Evolutionary conservation across 2,888 invertebrate genomes (phyloP).

Genomic region (Limenitis camilla): DNA sequence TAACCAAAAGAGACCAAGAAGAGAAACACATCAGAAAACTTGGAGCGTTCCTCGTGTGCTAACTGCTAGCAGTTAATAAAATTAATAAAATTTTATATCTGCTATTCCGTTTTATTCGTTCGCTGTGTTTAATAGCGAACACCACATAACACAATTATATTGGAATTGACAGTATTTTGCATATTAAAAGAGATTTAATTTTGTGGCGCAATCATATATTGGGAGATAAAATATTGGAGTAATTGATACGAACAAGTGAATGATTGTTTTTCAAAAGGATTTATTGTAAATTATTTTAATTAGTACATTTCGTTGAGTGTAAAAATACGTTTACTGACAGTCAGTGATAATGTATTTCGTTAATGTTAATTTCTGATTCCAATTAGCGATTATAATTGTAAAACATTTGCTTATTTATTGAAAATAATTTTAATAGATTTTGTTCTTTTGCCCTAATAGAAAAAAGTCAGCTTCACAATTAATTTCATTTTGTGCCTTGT

Average conservation of each 20-base stretch:
- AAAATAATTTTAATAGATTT: too few relatives aligned
- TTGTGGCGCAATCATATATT: constrained; percentile 18
- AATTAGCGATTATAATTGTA: not conserved
- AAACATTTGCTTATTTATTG: too few relatives aligned
- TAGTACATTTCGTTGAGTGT: constrained; percentile 2
- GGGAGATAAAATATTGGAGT: constrained; percentile 21
- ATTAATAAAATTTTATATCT: constrained; percentile 21
- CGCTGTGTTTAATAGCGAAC: constrained; percentile 15
- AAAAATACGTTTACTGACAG: not conserved
- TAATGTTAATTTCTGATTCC: not conserved
- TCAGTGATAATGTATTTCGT: not conserved
- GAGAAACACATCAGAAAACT: not conserved
- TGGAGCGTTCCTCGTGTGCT: not conserved
- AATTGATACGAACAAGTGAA: constrained; percentile 22
- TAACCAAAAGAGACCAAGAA: not conserved
- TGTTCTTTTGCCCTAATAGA: too few relatives aligned
- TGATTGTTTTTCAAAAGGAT: constrained; percentile 19
- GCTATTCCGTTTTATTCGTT: constrained; percentile 18
- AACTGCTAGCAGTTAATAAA: not conserved
- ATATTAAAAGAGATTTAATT: constrained; percentile 26
- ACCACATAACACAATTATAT: constrained; percentile 21
- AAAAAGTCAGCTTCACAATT: too few relatives aligned
- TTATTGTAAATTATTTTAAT: constrained; percentile 18
- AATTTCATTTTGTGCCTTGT: too few relatives aligned
- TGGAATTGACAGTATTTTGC: constrained; percentile 18